Percentiles rank a stretch among this genome's conserved stretches.
These are phyloP conservation scores for Macquaria ambigua DNA, from an alignment of 2,113 vertebrate species.

Conservation along the genomic window DNA sequence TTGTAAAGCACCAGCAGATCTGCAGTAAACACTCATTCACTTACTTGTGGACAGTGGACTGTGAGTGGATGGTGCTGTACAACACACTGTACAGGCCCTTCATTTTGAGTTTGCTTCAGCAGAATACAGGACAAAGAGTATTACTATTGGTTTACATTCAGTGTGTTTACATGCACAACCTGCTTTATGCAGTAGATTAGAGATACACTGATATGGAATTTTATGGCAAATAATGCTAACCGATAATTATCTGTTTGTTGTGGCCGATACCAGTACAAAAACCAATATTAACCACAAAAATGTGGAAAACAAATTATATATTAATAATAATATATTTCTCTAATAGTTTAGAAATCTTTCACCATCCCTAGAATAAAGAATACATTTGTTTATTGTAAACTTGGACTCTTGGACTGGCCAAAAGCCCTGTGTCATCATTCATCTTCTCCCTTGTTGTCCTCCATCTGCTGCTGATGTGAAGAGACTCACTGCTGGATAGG, in stretches of 20 bases:
- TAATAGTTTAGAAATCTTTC: too few species aligned
- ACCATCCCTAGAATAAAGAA: background rate
- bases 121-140: background rate
- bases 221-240: background rate
- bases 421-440: too few species aligned
- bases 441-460: background rate
- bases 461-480: background rate
- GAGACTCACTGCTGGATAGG: too few species aligned
- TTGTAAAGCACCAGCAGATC: conserved; percentile 77
- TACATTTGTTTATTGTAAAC: background rate
- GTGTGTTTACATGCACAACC: background rate
- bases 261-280: too few species aligned
- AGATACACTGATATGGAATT: background rate
- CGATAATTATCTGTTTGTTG: background rate
- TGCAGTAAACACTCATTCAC: conserved; percentile 63
- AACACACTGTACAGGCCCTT: conserved; percentile 29
- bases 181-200: background rate
- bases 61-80: background rate
- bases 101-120: conserved; percentile 16
- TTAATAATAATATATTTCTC: too few species aligned
- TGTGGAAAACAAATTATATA: too few species aligned
- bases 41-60: conserved; percentile 1
- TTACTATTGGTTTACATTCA: background rate
- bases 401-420: too few species aligned
- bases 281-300: too few species aligned